phyloP scores from a whole-genome alignment of 2,888 invertebrate species.

The Ormyrus nitidulus region DNA sequence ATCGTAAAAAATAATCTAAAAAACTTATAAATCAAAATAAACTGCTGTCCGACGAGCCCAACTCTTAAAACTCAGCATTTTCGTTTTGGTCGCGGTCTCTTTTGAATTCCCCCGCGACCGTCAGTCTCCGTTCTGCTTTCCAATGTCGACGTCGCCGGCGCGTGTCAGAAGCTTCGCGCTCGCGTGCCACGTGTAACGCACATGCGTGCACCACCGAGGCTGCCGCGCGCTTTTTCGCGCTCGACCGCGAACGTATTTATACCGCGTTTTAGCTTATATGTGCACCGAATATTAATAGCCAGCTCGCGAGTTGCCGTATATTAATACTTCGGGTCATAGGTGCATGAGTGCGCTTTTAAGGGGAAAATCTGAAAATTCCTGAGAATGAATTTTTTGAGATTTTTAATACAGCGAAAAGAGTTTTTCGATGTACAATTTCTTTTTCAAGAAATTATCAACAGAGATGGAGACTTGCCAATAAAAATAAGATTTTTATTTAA shows the following conservation, averaged over 20 bases:
- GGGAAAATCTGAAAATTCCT: constrained; percentile 10
- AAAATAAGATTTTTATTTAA: too few species aligned
- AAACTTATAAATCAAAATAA: too few species aligned
- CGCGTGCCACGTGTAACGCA: constrained; percentile 37
- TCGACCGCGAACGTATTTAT: constrained; percentile 9
- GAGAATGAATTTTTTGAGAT: too few species aligned
- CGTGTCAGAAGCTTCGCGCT: not conserved
- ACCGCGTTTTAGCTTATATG: constrained; percentile 17
- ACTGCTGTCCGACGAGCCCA: too few species aligned
- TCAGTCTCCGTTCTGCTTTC: not conserved
- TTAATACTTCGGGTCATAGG: constrained; percentile 19
- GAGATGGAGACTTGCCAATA: too few species aligned
- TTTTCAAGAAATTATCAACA: too few species aligned
- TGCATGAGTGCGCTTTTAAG: not conserved
- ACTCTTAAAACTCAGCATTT: too few species aligned
- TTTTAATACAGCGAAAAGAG: too few species aligned
- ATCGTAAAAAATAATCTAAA: too few species aligned
- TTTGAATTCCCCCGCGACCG: too few species aligned
- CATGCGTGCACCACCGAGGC: constrained; percentile 5
- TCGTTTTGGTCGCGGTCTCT: too few species aligned
- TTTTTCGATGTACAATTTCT: too few species aligned
- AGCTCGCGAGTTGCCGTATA: not conserved
- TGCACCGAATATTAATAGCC: constrained; percentile 14
- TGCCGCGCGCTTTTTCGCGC: constrained; percentile 12
- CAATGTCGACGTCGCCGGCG: not conserved